Evolutionary conservation across 2,113 vertebrate species (phyloP), one percentile per base, ranked within the genome.

Genomic region (Thomomys bottae): DNA sequence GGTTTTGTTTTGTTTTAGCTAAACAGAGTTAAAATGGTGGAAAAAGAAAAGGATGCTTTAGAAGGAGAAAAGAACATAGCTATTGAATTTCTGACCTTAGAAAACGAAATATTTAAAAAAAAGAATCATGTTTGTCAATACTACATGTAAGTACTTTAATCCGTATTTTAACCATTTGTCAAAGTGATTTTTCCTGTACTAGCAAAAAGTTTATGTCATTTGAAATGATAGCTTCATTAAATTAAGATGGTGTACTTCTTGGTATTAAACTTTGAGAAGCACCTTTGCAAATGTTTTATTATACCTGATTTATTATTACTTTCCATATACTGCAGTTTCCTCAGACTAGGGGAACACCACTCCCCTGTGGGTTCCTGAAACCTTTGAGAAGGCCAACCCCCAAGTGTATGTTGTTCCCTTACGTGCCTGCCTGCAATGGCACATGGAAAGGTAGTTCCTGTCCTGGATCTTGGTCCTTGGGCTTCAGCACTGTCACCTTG

Each of bases 11-110:
- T 97, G 30, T 86, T 97, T 30, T 95, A 99, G 99, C 98, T 99
- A 93, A 99, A 99, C 95, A 98, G 99, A 96, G 99, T 99, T 84
- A 99, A 99, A 95, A 96, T 99, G 54, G 99, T 99, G 73, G 99
- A 99, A 97, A 99, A 99, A 95, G 99, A 99, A 97, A 99, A 99
- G 92, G 98, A 99, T 94, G 98, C 98, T 79, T 97, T 99, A 97
- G 99, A 99, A 96, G 98, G 96, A 36, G 99, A 99, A 93, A 99
- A 97, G 97, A 99, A 99, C 91, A 98, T 98, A 95, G 99, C 99
- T 6, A 97, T 99, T 78, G 98, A 99, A 96, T 99, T 99, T 96
- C 99, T 99, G 77, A 96, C 93, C 38, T 96, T 99, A 96, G 99
- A 99, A 97, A 99, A 99, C 90, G 98, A 98, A 94, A 98, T 99